Conservation (phyloP, 2,797 vertebrate species). For the Heteromormyrus szaboi region DNA sequence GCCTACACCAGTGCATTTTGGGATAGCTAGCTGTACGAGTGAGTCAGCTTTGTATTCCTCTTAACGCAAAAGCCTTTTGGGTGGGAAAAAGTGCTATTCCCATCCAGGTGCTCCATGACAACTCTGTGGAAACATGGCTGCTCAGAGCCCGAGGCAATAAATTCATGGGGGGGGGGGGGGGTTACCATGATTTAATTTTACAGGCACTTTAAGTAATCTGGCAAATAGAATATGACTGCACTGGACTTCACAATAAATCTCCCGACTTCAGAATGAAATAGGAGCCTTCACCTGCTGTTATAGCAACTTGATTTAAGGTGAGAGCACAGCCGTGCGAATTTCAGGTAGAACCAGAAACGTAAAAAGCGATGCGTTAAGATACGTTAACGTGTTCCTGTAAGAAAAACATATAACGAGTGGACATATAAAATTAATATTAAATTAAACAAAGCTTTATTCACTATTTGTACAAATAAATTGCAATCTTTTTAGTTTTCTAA, state of each 20-base stretch:
- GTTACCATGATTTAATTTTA: conserved; percentile 57
- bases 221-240: conserved; percentile 51
- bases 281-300: conserved; percentile 49
- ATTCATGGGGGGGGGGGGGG: conserved; percentile 32
- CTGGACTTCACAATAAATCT: conserved; percentile 53
- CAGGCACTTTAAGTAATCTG: conserved; percentile 59
- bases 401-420: background rate
- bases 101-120: background rate
- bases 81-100: background rate
- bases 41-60: background rate
- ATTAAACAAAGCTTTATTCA: background rate
- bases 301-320: conserved; percentile 55
- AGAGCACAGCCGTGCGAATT: background rate
- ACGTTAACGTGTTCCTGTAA: background rate
- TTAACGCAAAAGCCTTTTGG: background rate
- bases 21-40: background rate
- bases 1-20: background rate
- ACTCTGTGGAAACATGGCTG: background rate
- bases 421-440: background rate
- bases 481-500: background rate
- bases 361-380: background rate
- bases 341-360: background rate
- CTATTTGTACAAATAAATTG: background rate
- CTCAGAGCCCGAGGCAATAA: conserved; percentile 15
- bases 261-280: conserved; percentile 50